Conservation (phyloP, 92 coral and sea anemone genomes). For the Epizoanthus illoricatus region DNA sequence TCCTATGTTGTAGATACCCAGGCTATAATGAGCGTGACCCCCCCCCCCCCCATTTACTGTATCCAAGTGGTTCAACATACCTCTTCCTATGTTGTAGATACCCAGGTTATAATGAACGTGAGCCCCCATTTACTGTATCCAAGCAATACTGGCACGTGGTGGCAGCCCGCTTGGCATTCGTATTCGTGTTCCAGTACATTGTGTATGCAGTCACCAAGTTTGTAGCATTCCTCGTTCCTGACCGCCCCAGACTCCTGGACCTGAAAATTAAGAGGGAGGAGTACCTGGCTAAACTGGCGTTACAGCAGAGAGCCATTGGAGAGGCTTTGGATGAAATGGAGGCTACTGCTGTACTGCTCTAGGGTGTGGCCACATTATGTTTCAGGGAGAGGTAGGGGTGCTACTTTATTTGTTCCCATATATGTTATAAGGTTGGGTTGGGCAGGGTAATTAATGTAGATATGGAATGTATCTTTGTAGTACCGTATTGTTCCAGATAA, state of each 20-base stretch:
- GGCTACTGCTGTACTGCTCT: slow-evolving; percentile 9
- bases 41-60: slow-evolving; percentile 57
- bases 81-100: slow-evolving; percentile 48
- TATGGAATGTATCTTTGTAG: no score
- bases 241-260: slow-evolving; percentile 79
- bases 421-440: no score
- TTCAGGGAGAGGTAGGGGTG: no score
- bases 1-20: slow-evolving; percentile 60
- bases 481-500: no score
- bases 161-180: slow-evolving; percentile 89
- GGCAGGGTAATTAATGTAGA: no score
- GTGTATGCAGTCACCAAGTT: slow-evolving; percentile 89
- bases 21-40: slow-evolving; percentile 63
- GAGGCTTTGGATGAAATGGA: slow-evolving; percentile 2
- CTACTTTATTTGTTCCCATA: no score
- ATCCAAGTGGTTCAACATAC: not conserved
- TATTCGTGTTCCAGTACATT: slow-evolving; percentile 92
- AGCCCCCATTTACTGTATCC: slow-evolving; percentile 67
- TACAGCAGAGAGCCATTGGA: slow-evolving; percentile 47
- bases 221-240: slow-evolving; percentile 93
- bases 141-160: slow-evolving; percentile 97
- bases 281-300: slow-evolving; percentile 81
- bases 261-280: slow-evolving; percentile 90
- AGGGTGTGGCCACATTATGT: not conserved
- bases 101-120: slow-evolving; percentile 74